Evolutionary conservation across 2,888 invertebrate species (phyloP).

Genomic region (Liposcelis brunnea): DNA sequence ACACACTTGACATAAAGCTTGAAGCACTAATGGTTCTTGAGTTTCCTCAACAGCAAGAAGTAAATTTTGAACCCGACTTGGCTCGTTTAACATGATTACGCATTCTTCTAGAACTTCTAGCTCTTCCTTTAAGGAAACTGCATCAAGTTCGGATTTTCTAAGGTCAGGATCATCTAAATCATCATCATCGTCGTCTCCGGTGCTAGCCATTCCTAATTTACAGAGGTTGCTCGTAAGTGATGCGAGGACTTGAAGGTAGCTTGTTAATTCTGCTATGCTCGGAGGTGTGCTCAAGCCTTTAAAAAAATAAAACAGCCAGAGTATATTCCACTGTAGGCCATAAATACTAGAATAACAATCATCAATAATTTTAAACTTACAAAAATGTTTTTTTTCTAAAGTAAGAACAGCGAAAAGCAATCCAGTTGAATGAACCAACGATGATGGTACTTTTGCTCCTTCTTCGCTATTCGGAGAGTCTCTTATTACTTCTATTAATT

Average conservation of each 20-base stretch:
- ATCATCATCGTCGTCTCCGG: constrained; percentile 33
- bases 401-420: constrained; percentile 15
- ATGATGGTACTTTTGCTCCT: constrained; percentile 10
- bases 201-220: constrained; percentile 34
- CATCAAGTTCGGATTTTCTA: constrained; percentile 18
- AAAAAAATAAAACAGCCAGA: constrained; percentile 5
- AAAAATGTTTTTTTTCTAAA: constrained; percentile 16
- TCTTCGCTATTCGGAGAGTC: constrained; percentile 18
- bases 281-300: constrained; percentile 15
- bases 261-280: constrained; percentile 23
- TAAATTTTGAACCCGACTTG: constrained; percentile 36
- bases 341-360: too few relatives aligned
- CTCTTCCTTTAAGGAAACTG: constrained; percentile 26
- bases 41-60: constrained; percentile 22
- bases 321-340: too few relatives aligned
- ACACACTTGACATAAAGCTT: constrained; percentile 57
- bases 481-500: not conserved
- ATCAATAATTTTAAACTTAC: constrained; percentile 2
- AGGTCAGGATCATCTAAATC: constrained; percentile 23
- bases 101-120: constrained; percentile 35
- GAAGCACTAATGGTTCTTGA: constrained; percentile 35
- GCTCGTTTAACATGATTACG: constrained; percentile 49
- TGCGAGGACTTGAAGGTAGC: constrained; percentile 40
- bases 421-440: constrained; percentile 2
- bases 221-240: constrained; percentile 30